Evolutionary conservation across 1,140 invertebrate species (phyloP).

Genomic region (Caenorhabditis remanei): DNA sequence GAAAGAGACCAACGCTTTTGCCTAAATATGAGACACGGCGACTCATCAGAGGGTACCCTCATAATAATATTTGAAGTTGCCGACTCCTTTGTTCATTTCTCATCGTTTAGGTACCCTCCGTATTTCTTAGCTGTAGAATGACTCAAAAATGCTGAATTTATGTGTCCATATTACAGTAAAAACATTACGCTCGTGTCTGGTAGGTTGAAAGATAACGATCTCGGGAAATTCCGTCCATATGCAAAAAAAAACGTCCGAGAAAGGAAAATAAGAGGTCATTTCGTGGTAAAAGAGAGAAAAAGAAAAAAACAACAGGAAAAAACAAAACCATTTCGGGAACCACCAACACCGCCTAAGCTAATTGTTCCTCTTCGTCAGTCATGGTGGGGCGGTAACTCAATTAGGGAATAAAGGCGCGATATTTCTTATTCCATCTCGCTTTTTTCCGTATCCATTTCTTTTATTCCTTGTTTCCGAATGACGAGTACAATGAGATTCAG

Average conservation of each 20-base stretch:
- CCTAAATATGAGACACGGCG: not conserved
- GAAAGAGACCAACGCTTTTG: not conserved
- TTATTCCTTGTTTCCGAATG: not conserved
- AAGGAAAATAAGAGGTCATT: constrained; percentile 46
- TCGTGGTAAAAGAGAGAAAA: not conserved
- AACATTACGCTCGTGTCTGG: not conserved
- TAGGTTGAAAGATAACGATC: constrained; percentile 12
- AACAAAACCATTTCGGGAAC: constrained; percentile 44
- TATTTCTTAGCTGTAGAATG: not conserved
- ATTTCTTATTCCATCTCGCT: constrained; percentile 46
- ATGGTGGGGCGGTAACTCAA: constrained; percentile 50
- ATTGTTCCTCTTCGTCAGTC: constrained; percentile 38
- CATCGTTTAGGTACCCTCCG: not conserved
- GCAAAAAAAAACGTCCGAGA: constrained; percentile 10
- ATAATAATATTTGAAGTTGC: constrained; percentile 10
- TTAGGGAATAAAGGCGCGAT: constrained; percentile 39
- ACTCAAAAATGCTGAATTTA: constrained; percentile 19
- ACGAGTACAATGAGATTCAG: constrained; percentile 32
- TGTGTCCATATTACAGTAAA: not conserved
- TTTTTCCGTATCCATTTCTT: constrained; percentile 40
- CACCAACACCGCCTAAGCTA: constrained; percentile 25
- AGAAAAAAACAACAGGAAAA: not conserved
- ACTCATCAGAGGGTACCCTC: not conserved
- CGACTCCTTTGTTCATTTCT: constrained; percentile 26
- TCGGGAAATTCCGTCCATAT: constrained; percentile 14